Conservation (phyloP, 2,888 invertebrate genomes). For the Plebejus argus region DNA sequence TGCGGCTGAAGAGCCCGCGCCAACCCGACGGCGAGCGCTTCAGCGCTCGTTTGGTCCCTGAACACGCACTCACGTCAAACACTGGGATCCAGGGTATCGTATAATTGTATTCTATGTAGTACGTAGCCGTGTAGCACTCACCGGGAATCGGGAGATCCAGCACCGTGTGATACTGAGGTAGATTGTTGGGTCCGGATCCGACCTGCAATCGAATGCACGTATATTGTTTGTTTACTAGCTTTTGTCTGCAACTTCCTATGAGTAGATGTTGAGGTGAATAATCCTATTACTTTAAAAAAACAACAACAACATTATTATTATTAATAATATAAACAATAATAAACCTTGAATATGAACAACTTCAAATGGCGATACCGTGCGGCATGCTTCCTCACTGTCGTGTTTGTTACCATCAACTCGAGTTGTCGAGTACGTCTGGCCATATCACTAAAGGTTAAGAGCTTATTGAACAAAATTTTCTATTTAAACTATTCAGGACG, state of each 20-base stretch:
- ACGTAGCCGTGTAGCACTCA: conserved; percentile 44
- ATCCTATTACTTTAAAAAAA: too few species aligned
- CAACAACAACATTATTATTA: too few species aligned
- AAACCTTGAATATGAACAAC: too few species aligned
- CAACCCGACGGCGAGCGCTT: conserved; percentile 88
- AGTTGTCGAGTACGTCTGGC: too few species aligned
- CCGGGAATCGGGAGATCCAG: conserved; percentile 88
- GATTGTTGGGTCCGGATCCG: conserved; percentile 90
- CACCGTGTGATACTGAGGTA: conserved; percentile 95
- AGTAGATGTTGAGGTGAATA: too few species aligned
- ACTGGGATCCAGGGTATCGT: not conserved
- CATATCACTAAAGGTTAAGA: too few species aligned
- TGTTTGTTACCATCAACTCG: too few species aligned
- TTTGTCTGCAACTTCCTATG: not conserved
- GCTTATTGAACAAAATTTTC: too few species aligned
- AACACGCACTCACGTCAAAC: not conserved
- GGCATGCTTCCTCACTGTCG: too few species aligned
- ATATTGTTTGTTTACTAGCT: not conserved
- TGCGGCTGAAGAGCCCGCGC: conserved; percentile 89
- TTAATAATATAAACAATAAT: too few species aligned
- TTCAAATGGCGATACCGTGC: too few species aligned
- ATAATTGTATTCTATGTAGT: not conserved
- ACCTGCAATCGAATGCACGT: conserved; percentile 75
- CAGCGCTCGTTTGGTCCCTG: conserved; percentile 80
- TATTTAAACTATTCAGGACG: too few species aligned